These are phyloP conservation scores for Temnothorax longispinosus DNA, from an alignment of 1,140 invertebrate genomes.

Conservation along the genomic window DNA sequence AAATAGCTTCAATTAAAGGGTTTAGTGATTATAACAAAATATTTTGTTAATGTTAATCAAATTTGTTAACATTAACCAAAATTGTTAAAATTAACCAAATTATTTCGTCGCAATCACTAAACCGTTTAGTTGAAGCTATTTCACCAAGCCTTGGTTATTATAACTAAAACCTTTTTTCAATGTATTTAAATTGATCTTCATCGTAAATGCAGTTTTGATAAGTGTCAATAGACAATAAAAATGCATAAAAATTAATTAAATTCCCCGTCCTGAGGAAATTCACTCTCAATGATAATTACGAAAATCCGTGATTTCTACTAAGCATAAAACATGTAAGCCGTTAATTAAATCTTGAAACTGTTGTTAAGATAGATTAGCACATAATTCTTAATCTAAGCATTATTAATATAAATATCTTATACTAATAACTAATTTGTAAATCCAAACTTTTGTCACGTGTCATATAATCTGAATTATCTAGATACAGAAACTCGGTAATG, in stretches of 20 bases:
- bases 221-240: slow-evolving; percentile 4
- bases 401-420: neutral
- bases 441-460: neutral
- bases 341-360: neutral
- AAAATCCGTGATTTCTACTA: neutral
- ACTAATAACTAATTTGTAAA: neutral
- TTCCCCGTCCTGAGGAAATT: neutral
- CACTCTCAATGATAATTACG: neutral
- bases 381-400: neutral
- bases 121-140: too few species aligned
- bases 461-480: neutral
- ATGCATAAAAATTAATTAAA: slow-evolving; percentile 21
- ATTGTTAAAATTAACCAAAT: too few species aligned
- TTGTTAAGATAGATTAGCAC: neutral
- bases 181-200: neutral
- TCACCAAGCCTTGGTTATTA: too few species aligned
- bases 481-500: neutral
- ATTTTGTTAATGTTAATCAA: too few species aligned
- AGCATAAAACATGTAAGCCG: neutral
- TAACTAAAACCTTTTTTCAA: neutral
- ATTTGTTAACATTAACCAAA: too few species aligned
- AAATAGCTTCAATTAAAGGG: too few species aligned
- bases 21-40: too few species aligned
- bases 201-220: neutral
- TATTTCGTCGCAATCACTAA: too few species aligned